These are phyloP conservation scores for Pachymerium ferrugineum DNA, from an alignment of 2,888 invertebrate genomes.

Conservation along the genomic window DNA sequence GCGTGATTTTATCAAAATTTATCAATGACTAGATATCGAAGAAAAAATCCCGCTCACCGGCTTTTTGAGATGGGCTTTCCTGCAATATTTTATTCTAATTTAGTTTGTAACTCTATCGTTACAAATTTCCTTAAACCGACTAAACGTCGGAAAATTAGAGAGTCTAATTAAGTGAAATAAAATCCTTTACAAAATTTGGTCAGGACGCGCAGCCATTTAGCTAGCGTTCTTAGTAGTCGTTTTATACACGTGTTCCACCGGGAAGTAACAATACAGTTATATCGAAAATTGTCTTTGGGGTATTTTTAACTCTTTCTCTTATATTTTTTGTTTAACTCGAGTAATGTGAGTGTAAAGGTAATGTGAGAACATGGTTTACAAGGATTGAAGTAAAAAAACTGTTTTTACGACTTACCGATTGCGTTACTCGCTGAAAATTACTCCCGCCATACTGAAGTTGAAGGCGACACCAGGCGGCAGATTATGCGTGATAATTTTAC, in stretches of 20 bases:
- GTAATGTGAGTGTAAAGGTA: not conserved
- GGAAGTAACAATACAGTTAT: not conserved
- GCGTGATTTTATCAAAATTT: too few relatives aligned
- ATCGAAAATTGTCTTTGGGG: not conserved
- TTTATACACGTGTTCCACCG: not conserved
- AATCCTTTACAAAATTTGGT: not conserved
- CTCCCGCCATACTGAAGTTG: not conserved
- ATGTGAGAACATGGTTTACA: not conserved
- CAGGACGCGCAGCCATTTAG: not conserved
- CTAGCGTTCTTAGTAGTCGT: not conserved
- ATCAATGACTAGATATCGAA: too few relatives aligned
- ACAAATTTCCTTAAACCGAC: not conserved
- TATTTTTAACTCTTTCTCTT: not conserved
- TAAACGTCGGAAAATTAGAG: not conserved
- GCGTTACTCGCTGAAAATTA: not conserved
- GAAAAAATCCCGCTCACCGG: not conserved
- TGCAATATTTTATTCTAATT: not conserved
- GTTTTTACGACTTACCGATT: not conserved
- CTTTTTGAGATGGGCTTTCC: not conserved
- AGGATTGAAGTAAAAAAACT: not conserved
- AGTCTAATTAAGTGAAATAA: not conserved
- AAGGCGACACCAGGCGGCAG: not conserved
- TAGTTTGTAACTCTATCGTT: not conserved
- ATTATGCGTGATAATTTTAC: too few relatives aligned
- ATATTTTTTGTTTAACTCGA: too few relatives aligned